Evolutionary conservation across 2,797 vertebrate genomes (phyloP), one percentile per base, ranked within the genome.

Genomic region (Trichosurus vulpecula): DNA sequence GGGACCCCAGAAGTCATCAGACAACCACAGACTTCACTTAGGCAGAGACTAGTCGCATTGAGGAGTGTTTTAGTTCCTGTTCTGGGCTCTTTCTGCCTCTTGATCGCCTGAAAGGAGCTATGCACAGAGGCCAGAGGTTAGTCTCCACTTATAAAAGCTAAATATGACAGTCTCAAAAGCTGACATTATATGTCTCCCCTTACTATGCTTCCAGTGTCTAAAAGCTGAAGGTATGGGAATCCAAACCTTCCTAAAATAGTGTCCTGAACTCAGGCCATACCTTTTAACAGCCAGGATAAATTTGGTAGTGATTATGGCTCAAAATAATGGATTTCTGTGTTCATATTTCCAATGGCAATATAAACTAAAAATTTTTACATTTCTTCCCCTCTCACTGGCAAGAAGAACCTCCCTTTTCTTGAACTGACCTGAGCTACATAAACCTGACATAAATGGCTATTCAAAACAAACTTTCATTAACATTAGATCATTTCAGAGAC

Each of bases 281-380:
- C 95, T 95, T 92, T 92, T 55, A 97, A 96, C 89, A 97, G 97
- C 98, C 98, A 98, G 98, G 96, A 97, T 97, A 98, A 98, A 98
- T 98, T 98, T 97, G 97, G 96, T 97, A 94, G 97, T 94, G 97
- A 98, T 97, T 96, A 91, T 66, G 92, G 90, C 96, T 97, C 94
- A 96, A 96, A 97, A 98, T 96, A 98, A 97, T 97, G 97, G 96
- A 98, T 97, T 98, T 97, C 96, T 98, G 96, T 98, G 97, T 98
- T 97, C 66, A 58, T 96, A 97, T 96, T 97, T 98, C 98, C 96
- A 98, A 96, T 97, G 94, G 97, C 94, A 97, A 97, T 97, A 98
- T 97, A 97, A 98, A 97, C 96, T 97, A 96, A 98, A 94, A 98
- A 96, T 97, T 97, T 98, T 97, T 98, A 97, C 96, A 97, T 98